Base-by-base conservation (phyloP, 2,113 vertebrate genomes). In the Pionites leucogaster region DNA sequence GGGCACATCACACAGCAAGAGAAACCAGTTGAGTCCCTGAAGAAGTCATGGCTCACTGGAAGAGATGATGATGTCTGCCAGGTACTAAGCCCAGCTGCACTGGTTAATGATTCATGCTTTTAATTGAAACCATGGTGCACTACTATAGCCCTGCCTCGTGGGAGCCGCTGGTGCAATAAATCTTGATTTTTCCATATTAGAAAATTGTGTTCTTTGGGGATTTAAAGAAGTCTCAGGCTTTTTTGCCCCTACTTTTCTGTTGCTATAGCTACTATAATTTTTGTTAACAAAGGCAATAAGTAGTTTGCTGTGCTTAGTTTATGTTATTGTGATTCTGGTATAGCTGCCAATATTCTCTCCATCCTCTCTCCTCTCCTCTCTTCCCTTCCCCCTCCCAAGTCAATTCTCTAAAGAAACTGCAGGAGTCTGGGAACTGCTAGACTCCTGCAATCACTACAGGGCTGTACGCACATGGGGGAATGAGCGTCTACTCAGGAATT, bases 51-150 rank as follows among this genome's bases (percentile, higher is more conserved):
- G 76, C 71, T 90, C 62, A 5, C 71, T 91, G 69, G 74, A 87
- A 91, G 88, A 82, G 63, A 59, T 42, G 67, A 23, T 33, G 22
- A 8, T 85, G 85, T 62, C 67, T 77, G 35, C 88, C 79, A 68
- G 3, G 59, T 82, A 33, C 79, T 62, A 37, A 91, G 68, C 60
- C 78, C 82, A 95, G 80, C 74, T 69, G 33, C 47, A 44, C 20
- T 63, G 71, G 65, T 89, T 96, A 92, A 91, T 90, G 86, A 88
- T 95, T 82, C 1, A 9, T 94, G 85, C 50, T 85, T 92, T 91
- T 96, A 94, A 96, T 49, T 94, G 86, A 92, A 95, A 92, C 59
- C 77, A 67, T 62, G 84, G 83, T 93, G 70, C 42, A 60, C 29
- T 74, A 28, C 83, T 95, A 46, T 46, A 91, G 65, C 39, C 50